A percentile compares a stretch with the other conserved stretches of the same genome.
These are phyloP conservation scores for Micropterix aruncella DNA, from an alignment of 2,888 invertebrate species.

Conservation along the genomic window DNA sequence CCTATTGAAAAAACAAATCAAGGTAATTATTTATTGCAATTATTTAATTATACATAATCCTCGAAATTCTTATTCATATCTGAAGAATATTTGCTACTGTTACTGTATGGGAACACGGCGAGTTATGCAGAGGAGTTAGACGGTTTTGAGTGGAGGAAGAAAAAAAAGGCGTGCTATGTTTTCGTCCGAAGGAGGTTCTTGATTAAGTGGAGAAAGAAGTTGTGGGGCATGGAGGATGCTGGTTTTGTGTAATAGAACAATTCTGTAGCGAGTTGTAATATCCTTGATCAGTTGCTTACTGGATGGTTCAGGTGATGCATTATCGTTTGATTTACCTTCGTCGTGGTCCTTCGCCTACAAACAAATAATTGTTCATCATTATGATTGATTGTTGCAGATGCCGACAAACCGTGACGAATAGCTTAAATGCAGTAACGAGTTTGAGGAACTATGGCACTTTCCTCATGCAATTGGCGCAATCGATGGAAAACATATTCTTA, in stretches of 20 bases:
- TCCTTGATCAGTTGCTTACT: neutral
- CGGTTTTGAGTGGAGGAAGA: constrained; percentile 4
- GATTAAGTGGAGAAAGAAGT: constrained; percentile 1
- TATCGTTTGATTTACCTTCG: neutral
- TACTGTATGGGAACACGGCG: neutral
- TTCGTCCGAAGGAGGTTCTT: too few relatives aligned
- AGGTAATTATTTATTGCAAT: too few relatives aligned
- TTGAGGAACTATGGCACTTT: neutral
- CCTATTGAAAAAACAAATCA: too few relatives aligned
- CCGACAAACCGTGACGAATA: neutral
- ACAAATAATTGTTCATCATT: neutral
- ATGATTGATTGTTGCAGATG: constrained; percentile 4
- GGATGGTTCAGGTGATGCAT: constrained; percentile 1
- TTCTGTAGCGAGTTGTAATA: constrained; percentile 1
- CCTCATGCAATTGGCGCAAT: neutral
- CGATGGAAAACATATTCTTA: neutral
- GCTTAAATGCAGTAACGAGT: neutral
- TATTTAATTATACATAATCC: too few relatives aligned
- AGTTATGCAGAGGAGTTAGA: constrained; percentile 1
- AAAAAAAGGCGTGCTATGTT: neutral
- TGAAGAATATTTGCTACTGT: constrained; percentile 3
- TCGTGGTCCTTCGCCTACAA: neutral
- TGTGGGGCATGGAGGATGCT: constrained; percentile 2
- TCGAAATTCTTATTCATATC: neutral
- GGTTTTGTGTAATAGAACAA: constrained; percentile 4